Evolutionary conservation across 2,797 vertebrate genomes (phyloP), one percentile per base, ranked within the genome.

Genomic region (Borostomias antarcticus): DNA sequence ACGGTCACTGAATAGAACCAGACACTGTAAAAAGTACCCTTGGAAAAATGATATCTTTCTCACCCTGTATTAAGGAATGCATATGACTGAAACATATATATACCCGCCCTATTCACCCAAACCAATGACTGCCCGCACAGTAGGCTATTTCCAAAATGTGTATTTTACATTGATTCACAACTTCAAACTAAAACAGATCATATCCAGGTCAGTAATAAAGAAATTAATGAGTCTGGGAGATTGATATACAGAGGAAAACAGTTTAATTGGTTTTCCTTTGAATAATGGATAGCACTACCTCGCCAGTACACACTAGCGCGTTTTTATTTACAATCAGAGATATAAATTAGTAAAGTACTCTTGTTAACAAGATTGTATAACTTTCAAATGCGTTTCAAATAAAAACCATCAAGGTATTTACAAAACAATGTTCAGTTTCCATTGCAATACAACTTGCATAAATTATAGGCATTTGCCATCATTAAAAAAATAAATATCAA

Each of bases 401-500:
- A 96, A 98, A 98, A 98, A 95, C 90, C 92, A 93, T 92, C 92
- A 89, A 93, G 95, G 93, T 96, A 97, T 98, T 95, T 96, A 98
- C 95, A 98, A 95, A 96, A 92, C 88, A 94, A 94, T 89, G 92
- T 94, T 90, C 90, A 90, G 89, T 93, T 95, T 93, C 85, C 93
- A 86, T 95, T 98, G 97, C 97, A 98, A 98, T 99, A 98, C 94
- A 99, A 99, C 97, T 98, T 98, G 96, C 96, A 99, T 97, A 98
- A 97, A 96, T 96, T 95, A 97, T 93, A 96, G 96, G 95, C 95
- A 94, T 89, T 89, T 80, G 94, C 93, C 94, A 87, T 95, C 83
- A 80, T 95, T 99, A 98, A 92, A 98, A 98, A 99, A 99, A 99
- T 99, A 99, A 99, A 99, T 99, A 98, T 98, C 95, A 98, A 98